Conservation (phyloP, 2,113 vertebrate species). For the Phoenicopterus ruber region DNA sequence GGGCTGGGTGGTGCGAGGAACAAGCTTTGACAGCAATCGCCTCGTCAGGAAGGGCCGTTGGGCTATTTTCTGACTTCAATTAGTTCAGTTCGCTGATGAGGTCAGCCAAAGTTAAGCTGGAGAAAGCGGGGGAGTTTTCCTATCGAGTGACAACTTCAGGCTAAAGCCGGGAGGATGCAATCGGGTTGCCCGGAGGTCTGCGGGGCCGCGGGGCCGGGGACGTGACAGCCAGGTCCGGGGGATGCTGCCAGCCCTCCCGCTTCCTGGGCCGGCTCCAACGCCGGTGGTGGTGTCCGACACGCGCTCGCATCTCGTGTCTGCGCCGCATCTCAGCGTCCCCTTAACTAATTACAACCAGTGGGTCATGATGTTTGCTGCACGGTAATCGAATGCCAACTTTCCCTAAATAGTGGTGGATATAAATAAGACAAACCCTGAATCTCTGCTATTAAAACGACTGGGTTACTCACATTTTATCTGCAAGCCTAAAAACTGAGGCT, state of each 20-base stretch:
- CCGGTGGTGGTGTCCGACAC: neutral
- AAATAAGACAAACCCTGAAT: neutral
- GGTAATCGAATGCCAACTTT: neutral
- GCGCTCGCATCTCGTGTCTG: accelerated
- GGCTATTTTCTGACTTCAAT: neutral
- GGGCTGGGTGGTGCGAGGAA: neutral
- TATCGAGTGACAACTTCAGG: neutral
- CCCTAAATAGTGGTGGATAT: neutral
- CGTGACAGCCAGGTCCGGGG: accelerated
- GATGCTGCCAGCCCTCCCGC: neutral
- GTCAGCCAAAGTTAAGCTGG: neutral
- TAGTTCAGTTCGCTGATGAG: neutral
- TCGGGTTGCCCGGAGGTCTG: accelerated
- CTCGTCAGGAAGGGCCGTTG: accelerated
- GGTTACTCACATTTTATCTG: neutral
- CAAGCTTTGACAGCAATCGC: neutral
- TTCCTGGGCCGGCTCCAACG: neutral
- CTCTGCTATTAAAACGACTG: neutral
- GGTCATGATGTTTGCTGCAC: neutral
- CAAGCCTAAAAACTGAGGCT: neutral
- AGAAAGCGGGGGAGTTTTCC: neutral
- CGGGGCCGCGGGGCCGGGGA: accelerated
- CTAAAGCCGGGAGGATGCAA: neutral
- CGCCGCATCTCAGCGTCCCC: neutral
- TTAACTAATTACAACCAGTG: neutral